Evolutionary conservation across 2,797 vertebrate species (phyloP).

Genomic region (Rallus crepitans): DNA sequence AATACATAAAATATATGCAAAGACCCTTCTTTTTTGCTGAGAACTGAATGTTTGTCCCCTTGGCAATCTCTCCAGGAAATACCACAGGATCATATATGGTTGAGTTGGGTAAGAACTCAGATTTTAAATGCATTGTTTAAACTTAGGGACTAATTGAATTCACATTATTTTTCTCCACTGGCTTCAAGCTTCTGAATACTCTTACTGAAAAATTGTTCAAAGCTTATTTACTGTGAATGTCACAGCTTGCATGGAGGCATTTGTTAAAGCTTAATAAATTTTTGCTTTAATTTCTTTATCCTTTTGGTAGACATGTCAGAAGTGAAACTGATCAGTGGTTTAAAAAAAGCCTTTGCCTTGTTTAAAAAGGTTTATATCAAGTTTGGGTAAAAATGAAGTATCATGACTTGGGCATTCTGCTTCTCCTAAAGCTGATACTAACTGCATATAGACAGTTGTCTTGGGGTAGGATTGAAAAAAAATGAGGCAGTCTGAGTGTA

Average conservation of each 20-base stretch:
- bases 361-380: background rate
- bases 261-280: background rate
- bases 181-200: background rate
- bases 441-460: background rate
- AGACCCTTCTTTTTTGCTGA: background rate
- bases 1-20: background rate
- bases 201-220: background rate
- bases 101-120: background rate
- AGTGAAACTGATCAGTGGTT: accelerated
- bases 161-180: conserved; percentile 21
- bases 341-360: background rate
- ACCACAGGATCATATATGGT: background rate
- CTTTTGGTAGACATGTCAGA: background rate
- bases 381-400: background rate
- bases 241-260: background rate
- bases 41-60: background rate
- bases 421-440: background rate
- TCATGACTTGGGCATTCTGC: accelerated
- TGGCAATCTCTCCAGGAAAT: background rate
- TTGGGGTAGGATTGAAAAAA: background rate
- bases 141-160: background rate
- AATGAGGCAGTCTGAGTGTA: background rate
- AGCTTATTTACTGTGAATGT: background rate
- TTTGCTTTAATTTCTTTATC: background rate
- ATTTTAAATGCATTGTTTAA: conserved; percentile 19